Evolutionary conservation across 1,140 invertebrate species (phyloP).

Genomic region (Phenacoccus solenopsis): DNA sequence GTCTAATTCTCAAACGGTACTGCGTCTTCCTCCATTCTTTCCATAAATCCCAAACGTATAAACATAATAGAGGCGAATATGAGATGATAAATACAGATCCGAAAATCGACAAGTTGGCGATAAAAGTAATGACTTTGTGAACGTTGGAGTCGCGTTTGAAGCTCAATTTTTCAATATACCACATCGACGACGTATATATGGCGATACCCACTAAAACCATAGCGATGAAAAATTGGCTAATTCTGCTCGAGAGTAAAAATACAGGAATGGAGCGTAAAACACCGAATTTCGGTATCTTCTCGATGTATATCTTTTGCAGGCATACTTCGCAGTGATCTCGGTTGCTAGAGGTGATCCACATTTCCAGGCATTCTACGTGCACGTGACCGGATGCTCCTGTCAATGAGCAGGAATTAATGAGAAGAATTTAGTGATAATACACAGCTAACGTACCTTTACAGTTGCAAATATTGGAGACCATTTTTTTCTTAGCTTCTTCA

Average conservation of each 20-base stretch:
- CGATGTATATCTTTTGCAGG: slow-evolving; percentile 1
- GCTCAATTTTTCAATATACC: neutral
- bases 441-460: neutral
- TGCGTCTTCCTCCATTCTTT: slow-evolving; percentile 1
- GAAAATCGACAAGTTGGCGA: neutral
- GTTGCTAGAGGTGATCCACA: neutral
- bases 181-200: neutral
- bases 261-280: neutral
- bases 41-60: slow-evolving; percentile 4
- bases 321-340: neutral
- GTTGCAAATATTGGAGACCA: neutral
- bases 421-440: neutral
- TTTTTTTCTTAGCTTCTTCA: neutral
- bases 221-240: neutral
- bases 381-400: neutral
- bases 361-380: slow-evolving; percentile 6
- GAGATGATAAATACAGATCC: neutral
- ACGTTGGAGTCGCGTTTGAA: neutral
- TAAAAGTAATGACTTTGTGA: neutral
- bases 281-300: neutral
- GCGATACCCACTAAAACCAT: neutral
- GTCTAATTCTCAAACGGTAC: neutral
- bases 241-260: neutral
- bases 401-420: neutral
- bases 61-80: neutral